Base-by-base conservation (phyloP, 2,113 vertebrate genomes). In the Pristiophorus japonicus region DNA sequence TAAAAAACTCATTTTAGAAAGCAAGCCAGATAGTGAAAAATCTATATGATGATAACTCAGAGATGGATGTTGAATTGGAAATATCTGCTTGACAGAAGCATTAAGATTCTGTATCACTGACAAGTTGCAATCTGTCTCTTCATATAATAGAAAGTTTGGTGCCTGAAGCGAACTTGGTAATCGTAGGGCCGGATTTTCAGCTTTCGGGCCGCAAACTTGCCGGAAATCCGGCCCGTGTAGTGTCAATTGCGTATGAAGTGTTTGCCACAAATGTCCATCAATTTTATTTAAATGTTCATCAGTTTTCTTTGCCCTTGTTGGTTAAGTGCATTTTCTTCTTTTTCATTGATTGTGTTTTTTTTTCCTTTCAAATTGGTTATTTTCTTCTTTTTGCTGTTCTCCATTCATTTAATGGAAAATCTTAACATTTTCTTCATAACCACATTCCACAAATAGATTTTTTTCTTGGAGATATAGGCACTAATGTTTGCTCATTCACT, bases 11-110 rank as follows among this genome's bases (percentile, higher is more conserved):
- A n/a, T 59, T 67, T 20, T 47, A 4, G 38, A 42, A 94, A 94
- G 63, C n/a, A 42, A 27, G 20, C n/a, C 59, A 94, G 92, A 45
- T 45, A 94, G 27, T 62, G 59, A 94, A 42, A 94, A 42, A 94
- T 65, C 92, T 66, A 67, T 67, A 42, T 67, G 92, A 45, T 11
- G 92, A 94, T 67, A 94, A 47, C 38, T 67, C 63, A 66, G 65
- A 45, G 63, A 94, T 45, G 63, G 92, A 67, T 47, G 38, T 67
- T 45, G 92, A 94, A 67, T 94, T 67, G 92, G 42, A 94, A 94
- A 14, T 94, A 94, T 45, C 63, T 30, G 42, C 92, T 38, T 67
- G 38, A 45, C 92, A 65, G 92, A 42, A 67, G 59, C n/a, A 22
- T 93, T 66, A 63, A 66, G n/a, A 22, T 93, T 93, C 1, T 10